These are phyloP conservation scores for Carpatolechia fugitivella DNA, from an alignment of 2,888 invertebrate species.

Conservation along the genomic window DNA sequence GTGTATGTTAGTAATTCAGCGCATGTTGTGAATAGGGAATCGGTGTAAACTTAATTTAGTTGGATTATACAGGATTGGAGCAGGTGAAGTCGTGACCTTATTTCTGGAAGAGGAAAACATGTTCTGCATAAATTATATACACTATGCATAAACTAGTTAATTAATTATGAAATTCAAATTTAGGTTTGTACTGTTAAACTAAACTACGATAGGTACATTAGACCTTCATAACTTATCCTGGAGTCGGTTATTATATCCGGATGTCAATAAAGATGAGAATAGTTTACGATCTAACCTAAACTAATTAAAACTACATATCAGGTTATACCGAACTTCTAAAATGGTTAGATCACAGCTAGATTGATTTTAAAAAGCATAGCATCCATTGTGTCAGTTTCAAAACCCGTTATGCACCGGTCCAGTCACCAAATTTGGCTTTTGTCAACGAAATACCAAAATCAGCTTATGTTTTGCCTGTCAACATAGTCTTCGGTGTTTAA, in stretches of 20 bases:
- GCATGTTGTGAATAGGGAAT: neutral
- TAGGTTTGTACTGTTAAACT: too few species aligned
- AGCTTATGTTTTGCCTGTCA: slow-evolving; percentile 19
- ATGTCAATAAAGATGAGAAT: too few species aligned
- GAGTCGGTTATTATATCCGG: too few species aligned
- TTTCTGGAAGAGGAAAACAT: neutral
- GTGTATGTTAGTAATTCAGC: neutral
- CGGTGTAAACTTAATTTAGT: slow-evolving; percentile 1
- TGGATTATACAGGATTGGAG: neutral
- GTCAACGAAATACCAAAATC: slow-evolving; percentile 18
- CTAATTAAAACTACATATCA: too few species aligned
- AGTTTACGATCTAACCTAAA: too few species aligned
- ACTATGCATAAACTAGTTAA: neutral
- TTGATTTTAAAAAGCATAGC: too few species aligned
- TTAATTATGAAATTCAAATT: neutral
- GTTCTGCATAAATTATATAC: slow-evolving; percentile 3
- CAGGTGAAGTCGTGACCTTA: neutral
- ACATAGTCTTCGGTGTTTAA: neutral
- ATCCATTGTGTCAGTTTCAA: slow-evolving; percentile 1
- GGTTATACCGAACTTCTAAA: too few species aligned
- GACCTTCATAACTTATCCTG: too few species aligned
- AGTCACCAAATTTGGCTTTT: slow-evolving; percentile 16
- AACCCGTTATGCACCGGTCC: slow-evolving; percentile 18
- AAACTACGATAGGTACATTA: too few species aligned
- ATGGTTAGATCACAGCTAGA: too few species aligned